phyloP scores from a whole-genome alignment of 2,797 vertebrate genomes.

The Hyperoplus lanceolatus region DNA sequence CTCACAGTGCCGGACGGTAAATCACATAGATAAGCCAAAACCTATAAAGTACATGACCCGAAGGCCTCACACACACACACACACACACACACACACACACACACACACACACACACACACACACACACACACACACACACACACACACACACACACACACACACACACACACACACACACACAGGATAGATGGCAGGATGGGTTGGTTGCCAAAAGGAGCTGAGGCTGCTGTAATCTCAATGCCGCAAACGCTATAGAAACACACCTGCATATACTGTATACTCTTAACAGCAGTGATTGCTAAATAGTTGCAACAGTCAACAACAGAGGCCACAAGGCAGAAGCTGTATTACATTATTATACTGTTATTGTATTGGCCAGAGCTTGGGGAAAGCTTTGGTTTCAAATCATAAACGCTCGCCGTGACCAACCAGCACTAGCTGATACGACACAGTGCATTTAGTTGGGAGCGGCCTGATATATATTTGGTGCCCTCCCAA shows the following conservation, averaged over 20 bases:
- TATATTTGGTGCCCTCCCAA: constrained; percentile 4
- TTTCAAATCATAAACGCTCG: background rate
- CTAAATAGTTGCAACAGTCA: constrained; percentile 38
- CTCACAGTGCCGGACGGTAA: constrained; percentile 70
- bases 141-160: background rate
- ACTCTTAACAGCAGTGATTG: constrained; percentile 17
- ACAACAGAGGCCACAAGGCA: constrained; percentile 24
- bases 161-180: constrained; percentile 20
- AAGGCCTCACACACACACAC: constrained; percentile 50
- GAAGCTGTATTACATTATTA: constrained; percentile 28
- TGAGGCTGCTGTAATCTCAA: constrained; percentile 42
- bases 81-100: constrained; percentile 5
- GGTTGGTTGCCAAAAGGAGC: constrained; percentile 57
- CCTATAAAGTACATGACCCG: constrained; percentile 70
- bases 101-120: background rate
- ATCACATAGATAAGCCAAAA: constrained; percentile 76
- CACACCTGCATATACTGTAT: background rate
- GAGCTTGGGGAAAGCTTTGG: background rate
- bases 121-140: background rate
- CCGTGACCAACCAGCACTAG: constrained; percentile 17
- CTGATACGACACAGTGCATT: constrained; percentile 38
- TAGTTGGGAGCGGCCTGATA: background rate
- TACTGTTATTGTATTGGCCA: constrained; percentile 24
- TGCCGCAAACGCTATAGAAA: background rate
- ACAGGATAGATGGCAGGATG: constrained; percentile 61